Percentiles rank a stretch among this genome's conserved stretches.
Conservation (phyloP, 2,888 invertebrate species). For the Diplolepis rosae region DNA sequence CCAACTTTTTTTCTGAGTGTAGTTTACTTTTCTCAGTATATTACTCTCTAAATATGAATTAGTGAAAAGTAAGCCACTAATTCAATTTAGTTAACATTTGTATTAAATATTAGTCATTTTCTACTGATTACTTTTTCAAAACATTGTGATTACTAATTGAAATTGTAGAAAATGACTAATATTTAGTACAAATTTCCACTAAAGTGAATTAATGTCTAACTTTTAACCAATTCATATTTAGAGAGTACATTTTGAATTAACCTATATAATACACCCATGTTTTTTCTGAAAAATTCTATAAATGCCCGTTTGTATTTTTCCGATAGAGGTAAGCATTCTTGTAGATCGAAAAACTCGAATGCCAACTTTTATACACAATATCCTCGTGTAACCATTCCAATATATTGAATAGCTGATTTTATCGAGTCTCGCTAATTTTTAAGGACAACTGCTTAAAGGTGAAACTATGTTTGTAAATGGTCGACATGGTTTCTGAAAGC, state of each 20-base stretch:
- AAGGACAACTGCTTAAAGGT: neutral
- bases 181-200: too few species aligned
- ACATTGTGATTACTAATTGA: neutral
- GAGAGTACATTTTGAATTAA: neutral
- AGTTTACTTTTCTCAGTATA: too few species aligned
- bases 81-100: too few species aligned
- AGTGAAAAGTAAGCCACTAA: too few species aligned
- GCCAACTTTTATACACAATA: conserved; percentile 1
- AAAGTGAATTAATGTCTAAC: too few species aligned
- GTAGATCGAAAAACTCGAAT: neutral
- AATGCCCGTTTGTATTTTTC: neutral
- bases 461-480: neutral
- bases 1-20: too few species aligned
- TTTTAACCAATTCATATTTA: neutral
- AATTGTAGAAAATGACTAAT: neutral
- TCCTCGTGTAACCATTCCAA: neutral
- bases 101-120: neutral
- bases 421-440: neutral
- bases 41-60: too few species aligned
- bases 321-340: conserved; percentile 1
- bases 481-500: too few species aligned
- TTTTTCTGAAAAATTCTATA: neutral
- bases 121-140: neutral
- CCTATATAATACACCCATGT: neutral
- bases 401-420: neutral